A percentile compares a stretch with the other conserved stretches of the same genome.
Evolutionary conservation across 2,797 vertebrate genomes (phyloP).

Genomic region (Agapornis canus): DNA sequence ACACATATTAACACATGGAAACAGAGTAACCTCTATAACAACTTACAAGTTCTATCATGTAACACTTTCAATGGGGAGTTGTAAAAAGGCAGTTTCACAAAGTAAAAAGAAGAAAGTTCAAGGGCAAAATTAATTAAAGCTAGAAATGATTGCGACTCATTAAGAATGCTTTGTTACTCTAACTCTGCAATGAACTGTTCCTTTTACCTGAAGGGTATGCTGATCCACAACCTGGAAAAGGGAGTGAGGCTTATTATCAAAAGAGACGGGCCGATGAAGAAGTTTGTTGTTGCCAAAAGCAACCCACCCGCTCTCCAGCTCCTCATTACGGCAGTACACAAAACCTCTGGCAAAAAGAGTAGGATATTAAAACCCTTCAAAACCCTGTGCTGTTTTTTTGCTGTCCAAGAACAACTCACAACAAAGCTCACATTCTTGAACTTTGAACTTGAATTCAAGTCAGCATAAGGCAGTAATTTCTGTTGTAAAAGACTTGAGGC

Average conservation of each 20-base stretch:
- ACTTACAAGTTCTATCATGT: background rate
- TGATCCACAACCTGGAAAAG: slow-evolving; percentile 97
- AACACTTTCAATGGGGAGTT: fast-evolving
- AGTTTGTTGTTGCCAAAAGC: slow-evolving; percentile 87
- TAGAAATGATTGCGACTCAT: background rate
- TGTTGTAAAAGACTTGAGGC: background rate
- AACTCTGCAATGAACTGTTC: background rate
- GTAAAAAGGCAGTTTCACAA: background rate
- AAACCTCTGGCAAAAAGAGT: slow-evolving; percentile 84
- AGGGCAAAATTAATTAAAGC: background rate
- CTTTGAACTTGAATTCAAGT: background rate
- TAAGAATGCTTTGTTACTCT: background rate
- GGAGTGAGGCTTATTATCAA: slow-evolving; percentile 96
- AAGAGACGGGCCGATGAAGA: slow-evolving; percentile 93
- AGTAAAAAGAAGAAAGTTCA: background rate
- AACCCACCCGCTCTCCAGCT: slow-evolving; percentile 94
- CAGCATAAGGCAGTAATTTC: background rate
- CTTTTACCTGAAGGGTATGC: slow-evolving; percentile 93
- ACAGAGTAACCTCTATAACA: no score
- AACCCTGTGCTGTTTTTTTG: background rate
- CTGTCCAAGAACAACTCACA: background rate
- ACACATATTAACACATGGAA: background rate
- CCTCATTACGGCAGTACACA: slow-evolving; percentile 97
- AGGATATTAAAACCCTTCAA: background rate
- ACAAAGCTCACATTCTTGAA: background rate